These are phyloP conservation scores for Crenuchus spilurus DNA, from an alignment of 2,797 vertebrate species.

Conservation along the genomic window DNA sequence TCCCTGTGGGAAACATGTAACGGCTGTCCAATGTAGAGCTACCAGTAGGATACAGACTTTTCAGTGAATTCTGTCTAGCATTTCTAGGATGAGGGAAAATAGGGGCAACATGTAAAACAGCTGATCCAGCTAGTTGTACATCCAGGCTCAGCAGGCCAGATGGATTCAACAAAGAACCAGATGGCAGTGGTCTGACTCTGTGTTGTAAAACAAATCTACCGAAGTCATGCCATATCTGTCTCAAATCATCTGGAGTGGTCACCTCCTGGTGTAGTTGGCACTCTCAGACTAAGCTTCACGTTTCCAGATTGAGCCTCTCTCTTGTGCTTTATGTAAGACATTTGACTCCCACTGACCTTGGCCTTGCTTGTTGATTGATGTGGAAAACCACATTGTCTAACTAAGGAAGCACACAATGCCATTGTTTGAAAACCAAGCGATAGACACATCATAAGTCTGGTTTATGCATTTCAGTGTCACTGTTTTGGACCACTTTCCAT, in stretches of 20 bases:
- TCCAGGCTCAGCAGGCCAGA: constrained; percentile 6
- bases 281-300: not conserved
- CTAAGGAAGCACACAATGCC: too few relatives aligned
- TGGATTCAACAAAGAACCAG: not conserved
- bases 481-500: not conserved
- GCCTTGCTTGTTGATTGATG: not conserved
- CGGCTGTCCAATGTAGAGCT: not conserved
- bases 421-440: not conserved
- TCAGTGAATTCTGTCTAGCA: not conserved
- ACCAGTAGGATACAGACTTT: not conserved
- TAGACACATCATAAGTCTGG: not conserved
- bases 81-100: not conserved
- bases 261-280: not conserved
- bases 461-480: not conserved
- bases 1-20: not conserved
- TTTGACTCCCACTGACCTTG: too few relatives aligned
- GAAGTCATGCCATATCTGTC: not conserved
- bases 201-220: not conserved
- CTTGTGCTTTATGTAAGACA: not conserved
- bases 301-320: not conserved
- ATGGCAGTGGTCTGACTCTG: not conserved
- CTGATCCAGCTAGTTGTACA: not conserved
- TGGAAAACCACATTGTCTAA: not conserved
- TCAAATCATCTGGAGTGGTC: not conserved
- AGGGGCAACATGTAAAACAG: not conserved